A percentile compares a stretch with the other conserved stretches of the same genome.
phyloP scores from a whole-genome alignment of 2,888 invertebrate species.

The Sclerodermus sp. region DNA sequence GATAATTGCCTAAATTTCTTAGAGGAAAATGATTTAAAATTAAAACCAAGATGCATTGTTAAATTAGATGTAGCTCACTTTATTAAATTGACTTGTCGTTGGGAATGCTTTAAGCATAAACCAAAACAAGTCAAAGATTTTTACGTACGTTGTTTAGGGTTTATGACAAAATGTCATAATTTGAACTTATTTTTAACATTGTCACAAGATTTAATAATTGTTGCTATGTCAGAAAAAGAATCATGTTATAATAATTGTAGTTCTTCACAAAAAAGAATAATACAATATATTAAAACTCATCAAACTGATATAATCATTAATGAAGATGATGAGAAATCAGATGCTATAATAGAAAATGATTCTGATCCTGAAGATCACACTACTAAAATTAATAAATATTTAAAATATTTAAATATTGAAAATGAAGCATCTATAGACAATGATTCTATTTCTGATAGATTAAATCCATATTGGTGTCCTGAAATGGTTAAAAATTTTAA shows the following conservation, averaged over 20 bases:
- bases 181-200: no score
- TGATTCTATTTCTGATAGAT: no score
- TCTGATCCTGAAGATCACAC: no score
- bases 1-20: slow-evolving; percentile 15
- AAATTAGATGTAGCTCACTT: slow-evolving; percentile 31
- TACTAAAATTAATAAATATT: not conserved
- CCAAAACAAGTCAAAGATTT: no score
- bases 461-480: no score
- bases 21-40: not conserved
- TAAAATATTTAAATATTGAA: not conserved
- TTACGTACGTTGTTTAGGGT: slow-evolving; percentile 19
- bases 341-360: not conserved
- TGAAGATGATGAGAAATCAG: not conserved
- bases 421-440: not conserved
- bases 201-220: no score
- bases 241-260: no score
- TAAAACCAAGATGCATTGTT: slow-evolving; percentile 11
- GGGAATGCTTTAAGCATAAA: slow-evolving; percentile 18
- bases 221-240: no score
- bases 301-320: not conserved
- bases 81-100: slow-evolving; percentile 19
- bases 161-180: no score
- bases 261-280: no score
- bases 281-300: not conserved
- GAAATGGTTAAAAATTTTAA: no score